Base-by-base conservation (phyloP, 2,888 invertebrate species). In the Ctenicera cuprea region DNA sequence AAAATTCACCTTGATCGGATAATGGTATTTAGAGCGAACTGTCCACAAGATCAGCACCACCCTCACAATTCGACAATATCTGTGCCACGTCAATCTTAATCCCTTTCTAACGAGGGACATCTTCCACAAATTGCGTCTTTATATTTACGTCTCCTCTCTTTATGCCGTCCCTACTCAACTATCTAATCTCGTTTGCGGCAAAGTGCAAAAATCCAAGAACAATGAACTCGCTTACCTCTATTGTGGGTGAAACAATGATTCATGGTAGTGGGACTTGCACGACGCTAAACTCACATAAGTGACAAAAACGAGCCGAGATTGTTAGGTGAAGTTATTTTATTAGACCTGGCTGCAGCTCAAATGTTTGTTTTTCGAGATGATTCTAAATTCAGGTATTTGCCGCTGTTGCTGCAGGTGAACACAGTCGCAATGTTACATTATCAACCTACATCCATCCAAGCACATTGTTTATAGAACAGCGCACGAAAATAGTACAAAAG, bases 81-180 rank as follows among this genome's bases (percentile, higher is more conserved):
- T 20, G 16, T 45, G 45, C 59, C 26, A 66, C 30, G 71, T 61
- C 66, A 48, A 18, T 50, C 30, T 38, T 71, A 71, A 71, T 71
- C 71, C 65, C 22, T 41, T 65, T 66, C 71, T 71, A 65, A 71
- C 71, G 59, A 71, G 37, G 65, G 54, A 71, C 43, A 16, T 66
- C 26, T 48, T 45, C 45, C 30, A 9, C 30, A 71, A 66, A 71
- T 71, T 71, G 71, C 9, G 45, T 37, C 50, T 48, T 66, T 38
- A 71, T 48, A 71, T 71, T 65, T 57, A 65, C 18, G 71, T 71
- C 71, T n/a, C 14, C 16, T 45, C 37, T 38, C 20, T 38, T 65
- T 52, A 50, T 9, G 52, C 18, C 52, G 52, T 52, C 65, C 65
- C 65, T 65, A 65, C 65, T 65, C 65, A 65, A 52, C 65, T 65